These are phyloP conservation scores for Engraulis encrasicolus DNA, from an alignment of 2,113 vertebrate species.

Conservation along the genomic window DNA sequence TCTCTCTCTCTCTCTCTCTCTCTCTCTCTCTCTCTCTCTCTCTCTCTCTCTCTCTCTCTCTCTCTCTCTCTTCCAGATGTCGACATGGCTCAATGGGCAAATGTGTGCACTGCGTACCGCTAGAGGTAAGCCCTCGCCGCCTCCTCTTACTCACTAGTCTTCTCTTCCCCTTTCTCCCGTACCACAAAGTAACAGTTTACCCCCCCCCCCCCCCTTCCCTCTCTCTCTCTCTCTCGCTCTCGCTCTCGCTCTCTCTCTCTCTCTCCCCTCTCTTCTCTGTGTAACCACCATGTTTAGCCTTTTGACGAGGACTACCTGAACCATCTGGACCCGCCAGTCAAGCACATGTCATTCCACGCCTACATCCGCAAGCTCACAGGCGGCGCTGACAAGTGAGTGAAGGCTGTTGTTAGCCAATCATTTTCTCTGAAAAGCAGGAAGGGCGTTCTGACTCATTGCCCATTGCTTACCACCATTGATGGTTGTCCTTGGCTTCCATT, in stretches of 20 bases:
- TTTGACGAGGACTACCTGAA: constrained; percentile 99
- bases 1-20: background rate
- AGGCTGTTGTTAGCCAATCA: background rate
- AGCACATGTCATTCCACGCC: constrained; percentile 99
- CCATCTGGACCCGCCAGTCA: constrained; percentile 97
- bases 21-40: background rate
- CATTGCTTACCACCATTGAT: no score
- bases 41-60: background rate
- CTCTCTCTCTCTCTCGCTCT: background rate
- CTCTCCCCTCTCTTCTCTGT: background rate
- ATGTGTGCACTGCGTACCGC: constrained; percentile 94
- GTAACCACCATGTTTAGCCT: constrained; percentile 84
- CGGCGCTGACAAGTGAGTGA: constrained; percentile 93
- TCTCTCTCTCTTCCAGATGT: constrained; percentile 79
- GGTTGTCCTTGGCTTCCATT: no score
- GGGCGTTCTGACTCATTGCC: background rate
- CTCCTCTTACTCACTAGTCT: background rate
- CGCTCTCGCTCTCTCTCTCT: background rate
- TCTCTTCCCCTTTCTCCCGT: background rate
- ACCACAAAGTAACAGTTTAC: background rate
- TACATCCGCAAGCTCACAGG: constrained; percentile 98
- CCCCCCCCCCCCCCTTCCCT: background rate
- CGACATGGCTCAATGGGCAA: constrained; percentile 92
- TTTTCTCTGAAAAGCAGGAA: background rate
- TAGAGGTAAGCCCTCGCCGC: constrained; percentile 92